A percentile compares a stretch with the other conserved stretches of the same genome.
These are phyloP conservation scores for Hemicrepidius hirtus DNA, from an alignment of 2,888 invertebrate genomes.

Conservation along the genomic window DNA sequence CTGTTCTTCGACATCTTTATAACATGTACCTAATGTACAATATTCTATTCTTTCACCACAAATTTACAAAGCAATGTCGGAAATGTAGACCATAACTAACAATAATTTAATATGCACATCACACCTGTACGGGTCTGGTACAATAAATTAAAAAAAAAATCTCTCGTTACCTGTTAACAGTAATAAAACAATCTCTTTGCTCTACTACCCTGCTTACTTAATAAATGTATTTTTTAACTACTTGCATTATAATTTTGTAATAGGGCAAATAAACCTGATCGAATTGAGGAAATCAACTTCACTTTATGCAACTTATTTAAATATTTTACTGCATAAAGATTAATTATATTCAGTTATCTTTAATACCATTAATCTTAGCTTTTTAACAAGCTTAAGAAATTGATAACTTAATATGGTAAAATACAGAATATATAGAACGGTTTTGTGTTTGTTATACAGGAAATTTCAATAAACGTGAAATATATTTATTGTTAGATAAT, in stretches of 20 bases:
- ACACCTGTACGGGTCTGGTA: background rate
- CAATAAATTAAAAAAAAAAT: background rate
- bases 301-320: background rate
- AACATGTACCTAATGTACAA: too few species aligned
- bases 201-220: conserved; percentile 3
- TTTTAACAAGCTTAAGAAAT: too few species aligned
- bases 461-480: background rate
- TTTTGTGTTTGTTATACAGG: background rate
- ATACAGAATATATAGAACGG: too few species aligned
- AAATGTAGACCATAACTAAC: background rate
- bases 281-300: background rate
- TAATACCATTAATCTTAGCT: too few species aligned
- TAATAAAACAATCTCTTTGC: conserved; percentile 4
- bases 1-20: too few species aligned
- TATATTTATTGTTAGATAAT: background rate
- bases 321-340: background rate
- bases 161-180: background rate
- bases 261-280: conserved; percentile 7
- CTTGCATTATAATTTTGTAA: background rate
- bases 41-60: background rate
- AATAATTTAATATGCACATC: conserved; percentile 3
- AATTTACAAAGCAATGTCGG: conserved; percentile 4
- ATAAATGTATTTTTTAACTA: background rate
- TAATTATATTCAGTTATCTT: background rate
- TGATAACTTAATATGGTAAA: too few species aligned